phyloP scores from a whole-genome alignment of 2,113 vertebrate genomes.

The Crotalus tigris region DNA sequence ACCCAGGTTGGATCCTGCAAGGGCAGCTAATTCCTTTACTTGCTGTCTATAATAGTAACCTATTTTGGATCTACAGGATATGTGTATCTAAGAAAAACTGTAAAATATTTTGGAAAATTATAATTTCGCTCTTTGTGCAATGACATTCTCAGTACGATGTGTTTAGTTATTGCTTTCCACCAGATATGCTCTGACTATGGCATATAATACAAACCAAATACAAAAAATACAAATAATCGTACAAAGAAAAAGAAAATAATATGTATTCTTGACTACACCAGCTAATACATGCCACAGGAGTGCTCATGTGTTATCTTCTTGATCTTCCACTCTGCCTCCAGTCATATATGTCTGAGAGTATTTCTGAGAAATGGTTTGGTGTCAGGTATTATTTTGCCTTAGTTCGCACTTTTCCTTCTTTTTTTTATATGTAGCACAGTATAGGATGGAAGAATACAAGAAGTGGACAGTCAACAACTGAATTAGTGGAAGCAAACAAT shows the following conservation, averaged over 20 bases:
- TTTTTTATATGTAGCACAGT: background rate
- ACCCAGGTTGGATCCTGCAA: too few species aligned
- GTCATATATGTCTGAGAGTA: too few species aligned
- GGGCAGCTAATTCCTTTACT: background rate
- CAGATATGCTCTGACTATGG: constrained; percentile 14
- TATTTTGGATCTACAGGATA: background rate
- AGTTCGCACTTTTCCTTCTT: background rate
- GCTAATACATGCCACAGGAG: background rate
- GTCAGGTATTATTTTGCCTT: background rate
- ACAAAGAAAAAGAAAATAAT: background rate
- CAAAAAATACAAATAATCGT: too few species aligned
- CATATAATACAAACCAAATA: background rate
- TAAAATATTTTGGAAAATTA: background rate
- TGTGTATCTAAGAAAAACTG: background rate
- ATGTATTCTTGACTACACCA: too few species aligned
- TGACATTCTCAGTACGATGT: background rate
- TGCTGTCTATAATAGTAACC: background rate
- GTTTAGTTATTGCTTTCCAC: background rate
- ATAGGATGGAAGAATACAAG: too few species aligned
- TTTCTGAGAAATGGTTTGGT: background rate
- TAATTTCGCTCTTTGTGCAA: background rate
- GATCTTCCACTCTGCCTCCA: background rate
- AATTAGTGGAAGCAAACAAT: too few species aligned
- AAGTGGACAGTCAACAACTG: background rate
- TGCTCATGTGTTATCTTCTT: background rate